phyloP scores from a whole-genome alignment of 1,140 invertebrate genomes.

The Diuraphis noxia region DNA sequence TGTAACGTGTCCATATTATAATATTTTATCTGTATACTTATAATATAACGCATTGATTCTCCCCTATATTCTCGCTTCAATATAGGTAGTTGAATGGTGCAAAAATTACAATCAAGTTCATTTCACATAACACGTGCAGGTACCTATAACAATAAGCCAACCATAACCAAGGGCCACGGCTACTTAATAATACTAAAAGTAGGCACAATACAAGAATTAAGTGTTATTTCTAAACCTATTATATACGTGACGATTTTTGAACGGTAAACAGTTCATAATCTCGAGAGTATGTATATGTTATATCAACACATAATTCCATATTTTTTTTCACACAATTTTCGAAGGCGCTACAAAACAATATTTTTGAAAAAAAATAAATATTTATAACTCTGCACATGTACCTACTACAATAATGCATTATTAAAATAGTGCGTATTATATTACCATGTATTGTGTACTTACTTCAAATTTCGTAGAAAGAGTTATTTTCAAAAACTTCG shows the following conservation, averaged over 20 bases:
- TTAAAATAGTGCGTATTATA: neutral
- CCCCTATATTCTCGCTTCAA: neutral
- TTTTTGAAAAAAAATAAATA: neutral
- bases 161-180: neutral
- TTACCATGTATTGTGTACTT: neutral
- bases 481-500: too few species aligned
- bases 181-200: neutral
- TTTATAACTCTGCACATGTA: neutral
- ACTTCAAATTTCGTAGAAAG: too few species aligned
- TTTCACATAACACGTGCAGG: neutral
- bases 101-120: neutral
- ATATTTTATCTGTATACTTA: neutral
- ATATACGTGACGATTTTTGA: neutral
- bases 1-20: neutral
- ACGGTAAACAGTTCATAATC: neutral
- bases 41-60: neutral
- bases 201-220: neutral
- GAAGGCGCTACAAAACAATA: neutral
- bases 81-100: neutral
- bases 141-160: neutral
- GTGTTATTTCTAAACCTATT: too few species aligned
- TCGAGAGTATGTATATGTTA: too few species aligned
- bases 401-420: too few species aligned
- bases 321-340: neutral
- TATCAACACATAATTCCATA: neutral